phyloP scores from a whole-genome alignment of 2,113 vertebrate genomes.

The Tursiops truncatus region DNA sequence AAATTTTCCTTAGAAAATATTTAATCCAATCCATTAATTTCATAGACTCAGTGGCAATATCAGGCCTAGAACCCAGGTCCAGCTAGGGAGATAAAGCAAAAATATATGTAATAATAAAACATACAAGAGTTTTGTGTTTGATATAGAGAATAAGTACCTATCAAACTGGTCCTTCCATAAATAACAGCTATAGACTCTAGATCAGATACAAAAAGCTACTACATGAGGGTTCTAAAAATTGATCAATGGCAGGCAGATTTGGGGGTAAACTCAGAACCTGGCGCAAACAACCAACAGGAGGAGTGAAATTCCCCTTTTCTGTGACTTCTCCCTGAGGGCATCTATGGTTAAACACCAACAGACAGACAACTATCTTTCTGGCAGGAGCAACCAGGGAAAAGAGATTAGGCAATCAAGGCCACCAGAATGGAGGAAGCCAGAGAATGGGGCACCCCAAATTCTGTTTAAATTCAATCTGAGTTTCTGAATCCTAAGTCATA shows the following conservation, averaged over 20 bases:
- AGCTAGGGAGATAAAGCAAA: slow-evolving; percentile 4
- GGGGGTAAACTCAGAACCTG: not conserved
- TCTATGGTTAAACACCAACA: not conserved
- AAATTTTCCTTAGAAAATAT: slow-evolving; percentile 30
- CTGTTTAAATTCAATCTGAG: not conserved
- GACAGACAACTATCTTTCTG: not conserved
- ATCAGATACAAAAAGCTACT: not conserved
- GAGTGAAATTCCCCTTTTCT: not conserved
- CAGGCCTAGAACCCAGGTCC: not conserved
- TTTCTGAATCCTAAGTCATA: not conserved
- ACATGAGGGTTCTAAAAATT: not conserved
- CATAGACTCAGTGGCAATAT: not conserved
- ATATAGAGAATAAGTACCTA: not conserved
- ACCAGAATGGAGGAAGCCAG: not conserved
- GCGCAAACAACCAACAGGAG: not conserved
- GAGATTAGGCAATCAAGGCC: not conserved
- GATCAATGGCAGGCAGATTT: not conserved
- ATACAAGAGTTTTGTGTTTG: not conserved
- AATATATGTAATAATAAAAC: not conserved
- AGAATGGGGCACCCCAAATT: not conserved
- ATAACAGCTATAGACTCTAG: not conserved
- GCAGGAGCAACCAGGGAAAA: not conserved
- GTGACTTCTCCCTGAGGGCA: not conserved
- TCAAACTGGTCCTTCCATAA: not conserved
- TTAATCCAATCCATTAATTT: not conserved